These are phyloP conservation scores for Drosophila subsilvestris DNA, from an alignment of 2,888 invertebrate genomes.

Conservation along the genomic window DNA sequence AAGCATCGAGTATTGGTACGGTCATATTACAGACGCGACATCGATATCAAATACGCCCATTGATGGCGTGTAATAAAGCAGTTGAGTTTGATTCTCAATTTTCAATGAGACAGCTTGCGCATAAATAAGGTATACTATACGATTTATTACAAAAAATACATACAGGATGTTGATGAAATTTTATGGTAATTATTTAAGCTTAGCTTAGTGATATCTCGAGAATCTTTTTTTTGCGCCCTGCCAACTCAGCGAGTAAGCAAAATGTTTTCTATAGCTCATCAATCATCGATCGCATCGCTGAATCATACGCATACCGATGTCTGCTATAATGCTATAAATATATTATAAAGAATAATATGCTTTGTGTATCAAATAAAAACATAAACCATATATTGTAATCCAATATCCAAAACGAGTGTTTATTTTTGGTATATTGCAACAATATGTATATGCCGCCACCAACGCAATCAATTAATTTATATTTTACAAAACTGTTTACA, in stretches of 20 bases:
- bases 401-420: neutral
- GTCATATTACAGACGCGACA: no score
- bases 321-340: conserved; percentile 26
- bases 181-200: conserved; percentile 49
- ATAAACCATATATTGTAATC: conserved; percentile 44
- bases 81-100: no score
- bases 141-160: conserved; percentile 73
- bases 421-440: no score
- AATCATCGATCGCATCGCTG: neutral
- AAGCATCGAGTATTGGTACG: no score
- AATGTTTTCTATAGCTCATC: conserved; percentile 17
- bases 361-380: conserved; percentile 48
- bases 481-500: no score
- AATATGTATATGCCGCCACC: no score
- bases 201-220: conserved; percentile 36
- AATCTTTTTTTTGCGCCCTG: conserved; percentile 43
- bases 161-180: conserved; percentile 34
- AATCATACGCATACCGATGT: conserved; percentile 19
- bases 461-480: no score
- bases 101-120: no score
- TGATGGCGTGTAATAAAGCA: no score
- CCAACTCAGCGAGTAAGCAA: conserved; percentile 43
- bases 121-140: neutral
- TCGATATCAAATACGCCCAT: no score
- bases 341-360: conserved; percentile 44